Conservation (phyloP, 2,797 vertebrate genomes). For the Diplodus sargus region DNA sequence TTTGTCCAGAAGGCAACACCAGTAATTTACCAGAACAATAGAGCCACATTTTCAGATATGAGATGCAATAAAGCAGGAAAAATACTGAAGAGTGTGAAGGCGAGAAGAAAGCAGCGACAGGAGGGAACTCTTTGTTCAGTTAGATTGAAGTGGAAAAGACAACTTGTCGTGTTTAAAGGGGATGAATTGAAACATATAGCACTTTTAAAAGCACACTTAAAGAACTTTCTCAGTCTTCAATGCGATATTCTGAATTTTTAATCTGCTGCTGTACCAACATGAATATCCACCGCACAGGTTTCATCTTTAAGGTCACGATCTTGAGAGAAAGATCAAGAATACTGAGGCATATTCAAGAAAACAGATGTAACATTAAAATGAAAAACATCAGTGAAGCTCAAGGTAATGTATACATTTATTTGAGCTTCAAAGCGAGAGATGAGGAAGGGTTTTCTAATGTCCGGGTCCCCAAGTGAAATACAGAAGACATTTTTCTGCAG, state of each 20-base stretch:
- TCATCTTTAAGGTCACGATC: background rate
- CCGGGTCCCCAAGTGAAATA: conserved; percentile 2
- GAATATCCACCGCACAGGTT: conserved; percentile 18
- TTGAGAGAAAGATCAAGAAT: conserved; percentile 5
- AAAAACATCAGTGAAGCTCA: conserved; percentile 12
- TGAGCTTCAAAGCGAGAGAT: conserved; percentile 1
- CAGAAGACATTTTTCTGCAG: background rate
- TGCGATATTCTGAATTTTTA: conserved; percentile 24
- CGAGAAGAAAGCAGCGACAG: background rate
- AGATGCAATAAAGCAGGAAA: background rate
- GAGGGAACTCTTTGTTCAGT: conserved; percentile 5
- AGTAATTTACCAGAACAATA: background rate
- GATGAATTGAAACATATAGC: background rate
- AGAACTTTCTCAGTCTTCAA: conserved; percentile 18
- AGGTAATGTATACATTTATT: conserved; percentile 11
- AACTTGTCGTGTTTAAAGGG: background rate
- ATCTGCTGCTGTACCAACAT: conserved; percentile 9
- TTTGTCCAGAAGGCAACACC: background rate
- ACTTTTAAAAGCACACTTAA: background rate
- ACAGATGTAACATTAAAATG: conserved; percentile 22
- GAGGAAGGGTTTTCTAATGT: background rate
- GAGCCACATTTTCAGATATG: background rate
- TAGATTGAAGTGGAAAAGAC: conserved; percentile 6
- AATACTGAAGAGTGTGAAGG: background rate
- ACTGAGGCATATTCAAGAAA: conserved; percentile 5